A percentile compares a stretch with the other conserved stretches of the same genome.
Evolutionary conservation across 37 sponge, comb jelly and placozoan genomes (phyloP).

Genomic region (Oscarella lobularis): DNA sequence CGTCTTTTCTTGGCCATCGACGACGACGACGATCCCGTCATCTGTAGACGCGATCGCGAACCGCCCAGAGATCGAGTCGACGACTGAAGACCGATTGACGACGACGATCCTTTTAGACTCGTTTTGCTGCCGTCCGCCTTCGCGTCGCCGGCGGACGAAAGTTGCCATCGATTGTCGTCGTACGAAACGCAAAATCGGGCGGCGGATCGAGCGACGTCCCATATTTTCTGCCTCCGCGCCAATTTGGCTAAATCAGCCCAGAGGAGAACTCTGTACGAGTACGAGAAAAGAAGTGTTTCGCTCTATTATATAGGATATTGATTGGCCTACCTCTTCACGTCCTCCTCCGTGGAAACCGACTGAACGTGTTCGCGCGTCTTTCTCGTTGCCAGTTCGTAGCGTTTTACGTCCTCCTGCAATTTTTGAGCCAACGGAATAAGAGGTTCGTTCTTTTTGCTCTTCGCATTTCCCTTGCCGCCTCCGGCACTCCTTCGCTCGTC

Average conservation of each 20-base stretch:
- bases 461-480: too few species aligned
- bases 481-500: too few species aligned
- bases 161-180: background rate
- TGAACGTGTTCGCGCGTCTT: background rate
- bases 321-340: background rate
- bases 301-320: background rate
- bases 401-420: background rate
- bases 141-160: too few species aligned
- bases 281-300: background rate
- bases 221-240: background rate
- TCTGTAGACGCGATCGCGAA: too few species aligned
- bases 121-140: too few species aligned
- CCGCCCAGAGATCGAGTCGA: too few species aligned
- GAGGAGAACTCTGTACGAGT: background rate
- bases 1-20: too few species aligned
- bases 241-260: background rate
- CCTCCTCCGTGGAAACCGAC: background rate
- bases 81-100: too few species aligned
- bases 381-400: background rate
- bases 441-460: too few species aligned
- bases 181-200: background rate
- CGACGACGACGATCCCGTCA: too few species aligned
- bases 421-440: too few species aligned
- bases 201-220: background rate
- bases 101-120: too few species aligned